phyloP scores from a whole-genome alignment of 2,113 vertebrate genomes.

The Pungitius pungitius region DNA sequence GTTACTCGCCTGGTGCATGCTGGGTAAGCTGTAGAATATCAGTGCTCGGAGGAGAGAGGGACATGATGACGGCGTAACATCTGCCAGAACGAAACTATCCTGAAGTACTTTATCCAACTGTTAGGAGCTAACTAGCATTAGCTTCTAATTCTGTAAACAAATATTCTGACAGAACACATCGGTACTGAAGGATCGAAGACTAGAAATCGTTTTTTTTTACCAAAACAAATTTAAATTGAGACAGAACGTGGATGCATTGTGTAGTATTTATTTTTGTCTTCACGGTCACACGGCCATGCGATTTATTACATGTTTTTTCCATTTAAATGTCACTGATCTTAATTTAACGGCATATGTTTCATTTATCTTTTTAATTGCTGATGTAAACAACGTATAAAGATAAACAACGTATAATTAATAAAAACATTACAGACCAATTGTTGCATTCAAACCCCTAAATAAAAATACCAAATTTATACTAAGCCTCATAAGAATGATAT shows the following conservation, averaged over 20 bases:
- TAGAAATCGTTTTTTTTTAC: neutral
- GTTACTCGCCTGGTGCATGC: constrained; percentile 19
- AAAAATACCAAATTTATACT: neutral
- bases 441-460: neutral
- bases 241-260: no score
- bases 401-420: no score
- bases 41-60: neutral
- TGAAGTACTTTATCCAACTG: neutral
- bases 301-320: neutral
- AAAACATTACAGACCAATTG: neutral
- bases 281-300: neutral
- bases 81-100: no score
- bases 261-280: neutral
- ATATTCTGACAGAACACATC: neutral
- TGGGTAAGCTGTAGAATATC: constrained; percentile 4
- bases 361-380: neutral
- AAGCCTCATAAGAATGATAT: neutral
- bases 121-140: neutral
- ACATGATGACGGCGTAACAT: no score
- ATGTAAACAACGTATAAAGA: neutral
- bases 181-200: neutral
- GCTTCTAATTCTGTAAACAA: neutral
- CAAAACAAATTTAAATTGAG: no score
- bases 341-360: neutral
- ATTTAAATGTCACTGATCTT: neutral